phyloP scores from a whole-genome alignment of 2,113 vertebrate genomes.

The Perccottus glenii region DNA sequence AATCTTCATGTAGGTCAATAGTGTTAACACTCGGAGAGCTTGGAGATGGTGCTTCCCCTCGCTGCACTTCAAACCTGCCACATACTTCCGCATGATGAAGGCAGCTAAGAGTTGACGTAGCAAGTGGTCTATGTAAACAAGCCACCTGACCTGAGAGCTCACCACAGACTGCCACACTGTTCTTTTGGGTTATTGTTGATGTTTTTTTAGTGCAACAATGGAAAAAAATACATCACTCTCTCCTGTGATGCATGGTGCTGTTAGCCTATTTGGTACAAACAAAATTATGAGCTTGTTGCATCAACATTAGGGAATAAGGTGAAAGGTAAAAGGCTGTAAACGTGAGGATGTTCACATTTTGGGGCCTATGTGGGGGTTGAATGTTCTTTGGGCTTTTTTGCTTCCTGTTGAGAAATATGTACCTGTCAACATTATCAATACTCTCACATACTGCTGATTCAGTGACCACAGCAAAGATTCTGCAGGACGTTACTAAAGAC shows the following conservation, averaged over 20 bases:
- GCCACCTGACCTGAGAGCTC: conserved; percentile 37
- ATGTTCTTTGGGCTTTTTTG: conserved; percentile 39
- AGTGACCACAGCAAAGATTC: background rate
- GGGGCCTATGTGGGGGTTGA: conserved; percentile 29
- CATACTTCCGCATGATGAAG: conserved; percentile 59
- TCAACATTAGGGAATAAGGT: conserved; percentile 23
- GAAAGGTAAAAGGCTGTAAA: conserved; percentile 47
- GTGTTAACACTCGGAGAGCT: conserved; percentile 35
- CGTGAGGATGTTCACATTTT: conserved; percentile 49
- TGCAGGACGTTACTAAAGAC: background rate
- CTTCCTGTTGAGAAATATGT: conserved; percentile 65
- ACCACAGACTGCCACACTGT: conserved; percentile 50
- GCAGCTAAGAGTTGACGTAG: conserved; percentile 36
- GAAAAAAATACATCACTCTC: conserved; percentile 7
- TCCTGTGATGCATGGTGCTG: background rate
- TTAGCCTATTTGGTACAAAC: background rate
- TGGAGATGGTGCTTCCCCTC: conserved; percentile 62
- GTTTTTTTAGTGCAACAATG: conserved; percentile 24
- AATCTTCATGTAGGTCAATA: conserved; percentile 59
- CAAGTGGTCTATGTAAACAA: conserved; percentile 66
- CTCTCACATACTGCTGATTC: background rate
- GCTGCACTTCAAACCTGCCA: conserved; percentile 21
- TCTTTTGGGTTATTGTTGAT: conserved; percentile 30
- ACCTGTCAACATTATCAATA: conserved; percentile 16
- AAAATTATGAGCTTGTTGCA: background rate